Conservation (phyloP, 2,797 vertebrate genomes). For the Notolepis coatsorum region DNA sequence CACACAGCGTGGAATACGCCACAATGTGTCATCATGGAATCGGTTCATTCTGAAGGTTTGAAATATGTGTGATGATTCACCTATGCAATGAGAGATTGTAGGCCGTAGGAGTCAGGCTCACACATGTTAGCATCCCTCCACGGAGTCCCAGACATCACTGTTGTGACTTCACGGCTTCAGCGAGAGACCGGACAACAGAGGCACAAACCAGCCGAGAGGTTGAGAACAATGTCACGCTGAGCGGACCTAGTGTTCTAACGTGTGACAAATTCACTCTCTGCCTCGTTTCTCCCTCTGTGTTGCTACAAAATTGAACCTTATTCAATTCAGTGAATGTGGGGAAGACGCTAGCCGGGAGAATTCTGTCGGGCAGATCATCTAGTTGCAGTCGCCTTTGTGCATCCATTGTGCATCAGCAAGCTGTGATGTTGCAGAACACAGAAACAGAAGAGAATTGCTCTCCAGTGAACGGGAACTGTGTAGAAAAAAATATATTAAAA, state of each 20-base stretch:
- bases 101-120: too few species aligned
- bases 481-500: too few species aligned
- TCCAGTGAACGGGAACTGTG: slow-evolving; percentile 47
- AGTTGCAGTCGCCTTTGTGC: too few species aligned
- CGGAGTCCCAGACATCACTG: slow-evolving; percentile 7
- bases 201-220: slow-evolving; percentile 23
- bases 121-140: too few species aligned
- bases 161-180: not conserved
- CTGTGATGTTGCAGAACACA: slow-evolving; percentile 48
- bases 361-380: too few species aligned
- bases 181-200: slow-evolving; percentile 25
- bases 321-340: slow-evolving; percentile 26
- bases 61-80: too few species aligned
- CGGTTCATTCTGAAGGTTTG: too few species aligned
- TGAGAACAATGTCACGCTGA: slow-evolving; percentile 35
- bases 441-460: slow-evolving; percentile 40
- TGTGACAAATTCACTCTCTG: slow-evolving; percentile 35
- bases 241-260: slow-evolving; percentile 43
- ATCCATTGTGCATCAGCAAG: slow-evolving; percentile 47
- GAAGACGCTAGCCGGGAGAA: too few species aligned
- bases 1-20: too few species aligned
- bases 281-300: slow-evolving; percentile 25
- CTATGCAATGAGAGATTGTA: too few species aligned
- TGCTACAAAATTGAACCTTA: slow-evolving; percentile 39
- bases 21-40: too few species aligned